Percentiles rank a stretch among this genome's conserved stretches.
Evolutionary conservation across 2,113 vertebrate genomes (phyloP).

Genomic region (Turnix velox): DNA sequence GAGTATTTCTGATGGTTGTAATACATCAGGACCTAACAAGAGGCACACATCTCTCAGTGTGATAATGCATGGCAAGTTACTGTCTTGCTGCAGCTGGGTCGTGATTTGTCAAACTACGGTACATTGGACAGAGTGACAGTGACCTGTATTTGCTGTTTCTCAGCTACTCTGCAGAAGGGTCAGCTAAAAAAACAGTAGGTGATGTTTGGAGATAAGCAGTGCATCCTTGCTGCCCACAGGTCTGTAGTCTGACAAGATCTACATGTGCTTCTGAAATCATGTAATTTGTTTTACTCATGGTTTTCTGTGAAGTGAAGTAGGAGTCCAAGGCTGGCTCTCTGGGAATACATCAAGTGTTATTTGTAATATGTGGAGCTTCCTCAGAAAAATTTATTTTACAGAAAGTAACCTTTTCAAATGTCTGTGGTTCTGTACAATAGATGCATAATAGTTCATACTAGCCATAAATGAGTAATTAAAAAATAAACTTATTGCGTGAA

Average conservation of each 20-base stretch:
- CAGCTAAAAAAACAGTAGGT: not conserved
- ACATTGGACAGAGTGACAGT: not conserved
- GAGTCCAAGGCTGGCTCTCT: not conserved
- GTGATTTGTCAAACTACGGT: not conserved
- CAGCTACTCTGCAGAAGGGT: not conserved
- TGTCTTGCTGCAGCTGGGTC: not conserved
- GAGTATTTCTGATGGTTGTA: not conserved
- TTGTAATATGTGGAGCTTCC: not conserved
- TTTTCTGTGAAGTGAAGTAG: not conserved
- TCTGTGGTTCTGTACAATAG: not conserved
- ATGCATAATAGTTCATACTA: not conserved
- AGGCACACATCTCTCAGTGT: not conserved
- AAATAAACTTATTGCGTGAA: not conserved
- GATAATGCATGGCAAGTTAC: not conserved
- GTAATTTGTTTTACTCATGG: not conserved
- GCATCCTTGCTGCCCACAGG: not conserved
- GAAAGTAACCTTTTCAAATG: not conserved
- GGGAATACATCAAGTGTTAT: not conserved
- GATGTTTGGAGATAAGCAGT: not conserved
- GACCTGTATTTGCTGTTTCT: not conserved
- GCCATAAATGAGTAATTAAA: not conserved
- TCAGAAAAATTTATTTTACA: not conserved
- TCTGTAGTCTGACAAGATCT: not conserved
- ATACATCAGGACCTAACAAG: not conserved
- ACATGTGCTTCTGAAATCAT: not conserved